Base-by-base conservation (phyloP, 2,797 vertebrate genomes). In the Intellagama lesueurii region DNA sequence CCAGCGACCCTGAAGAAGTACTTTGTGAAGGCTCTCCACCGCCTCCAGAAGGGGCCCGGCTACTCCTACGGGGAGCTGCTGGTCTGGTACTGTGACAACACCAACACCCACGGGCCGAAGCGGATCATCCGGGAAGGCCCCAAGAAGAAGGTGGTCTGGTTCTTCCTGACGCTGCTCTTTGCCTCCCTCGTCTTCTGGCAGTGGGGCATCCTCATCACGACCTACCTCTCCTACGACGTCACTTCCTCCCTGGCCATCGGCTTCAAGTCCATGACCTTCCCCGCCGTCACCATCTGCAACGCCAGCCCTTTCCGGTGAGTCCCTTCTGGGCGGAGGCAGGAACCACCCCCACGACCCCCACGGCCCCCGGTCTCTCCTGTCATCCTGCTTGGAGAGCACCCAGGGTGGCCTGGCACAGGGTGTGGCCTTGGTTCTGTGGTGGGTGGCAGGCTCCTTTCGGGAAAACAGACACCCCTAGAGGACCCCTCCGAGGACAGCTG, bases 21-120 rank as follows among this genome's bases (percentile, higher is more conserved):
- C 91, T 93, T 97, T 7, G 79, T 96, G 0, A 95, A 95, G 83
- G 95, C 97, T 0, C 96, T 98, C 93, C 97, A 98, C 24, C 96
- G 97, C 35, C 95, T 98, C 85, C 97, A 98, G 96, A 98, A 98
- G 93, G 97, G 97, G 78, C 97, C 97, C 0, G 97, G 97, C 32
- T 97, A 97, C 93, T 97, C 97, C 0, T 97, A 97, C 93, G 96
- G 96, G 92, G 97, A 98, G 95, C 96, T 98, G 90, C 96, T 98
- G 90, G 95, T 98, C 85, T 98, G 97, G 97, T 98, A 97, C 94
- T 98, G 97, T 0, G 95, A 97, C 93, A 98, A 98, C 94, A 98
- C 97, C 94, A 98, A 98, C 95, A 98, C 97, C 0, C 97, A 98
- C 0, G 97, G 97, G 77, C 97, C 97, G 28, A 97, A 97, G 92